Evolutionary conservation across 2,113 vertebrate species (phyloP).

Genomic region (Gymnobelideus leadbeateri): DNA sequence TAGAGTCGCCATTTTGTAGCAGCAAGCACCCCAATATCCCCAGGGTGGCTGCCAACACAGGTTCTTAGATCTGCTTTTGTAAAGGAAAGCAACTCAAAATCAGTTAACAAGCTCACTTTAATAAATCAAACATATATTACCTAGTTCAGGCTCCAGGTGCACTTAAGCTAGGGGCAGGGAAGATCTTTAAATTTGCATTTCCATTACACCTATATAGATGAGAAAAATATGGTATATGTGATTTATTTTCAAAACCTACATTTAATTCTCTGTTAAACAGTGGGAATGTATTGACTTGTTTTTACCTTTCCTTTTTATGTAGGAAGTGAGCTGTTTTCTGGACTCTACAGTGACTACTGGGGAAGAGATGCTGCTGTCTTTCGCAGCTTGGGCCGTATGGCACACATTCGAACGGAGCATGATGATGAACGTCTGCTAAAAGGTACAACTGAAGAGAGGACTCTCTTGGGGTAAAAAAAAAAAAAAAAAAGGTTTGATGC

Average conservation of each 20-base stretch:
- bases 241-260: accelerated
- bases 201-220: background rate
- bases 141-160: too few species aligned
- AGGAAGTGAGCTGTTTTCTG: conserved; percentile 93
- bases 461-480: accelerated
- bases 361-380: conserved; percentile 94
- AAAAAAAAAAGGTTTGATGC: background rate
- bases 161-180: too few species aligned
- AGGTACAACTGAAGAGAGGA: conserved; percentile 79
- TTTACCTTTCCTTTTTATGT: background rate
- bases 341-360: conserved; percentile 97
- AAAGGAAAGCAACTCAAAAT: too few species aligned
- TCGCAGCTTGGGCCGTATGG: conserved; percentile 86
- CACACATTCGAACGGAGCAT: conserved; percentile 92
- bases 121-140: too few species aligned
- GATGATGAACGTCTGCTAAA: conserved; percentile 92
- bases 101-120: too few species aligned
- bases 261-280: accelerated
- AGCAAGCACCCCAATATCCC: too few species aligned
- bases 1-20: too few species aligned
- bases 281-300: background rate
- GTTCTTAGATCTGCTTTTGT: too few species aligned
- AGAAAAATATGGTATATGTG: background rate
- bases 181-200: too few species aligned
- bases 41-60: too few species aligned